Evolutionary conservation across 2,113 vertebrate genomes (phyloP).

Genomic region (Amia ocellicauda): DNA sequence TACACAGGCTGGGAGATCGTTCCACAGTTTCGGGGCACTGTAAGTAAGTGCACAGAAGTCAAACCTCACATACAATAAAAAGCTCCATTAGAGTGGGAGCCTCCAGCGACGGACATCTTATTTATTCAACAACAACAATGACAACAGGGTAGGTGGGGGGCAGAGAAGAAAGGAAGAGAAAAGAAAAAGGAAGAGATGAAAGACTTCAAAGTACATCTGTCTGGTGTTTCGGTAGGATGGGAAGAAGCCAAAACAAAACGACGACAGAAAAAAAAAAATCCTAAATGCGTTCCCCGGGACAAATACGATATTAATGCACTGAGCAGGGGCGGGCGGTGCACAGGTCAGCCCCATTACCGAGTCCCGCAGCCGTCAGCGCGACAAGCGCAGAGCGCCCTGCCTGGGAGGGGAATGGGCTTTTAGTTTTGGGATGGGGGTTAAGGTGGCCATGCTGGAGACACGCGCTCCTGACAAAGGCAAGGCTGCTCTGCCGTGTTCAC

Average conservation of each 20-base stretch:
- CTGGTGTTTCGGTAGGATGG: conserved; percentile 9
- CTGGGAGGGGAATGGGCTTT: conserved; percentile 47
- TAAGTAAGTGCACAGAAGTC: too few relatives aligned
- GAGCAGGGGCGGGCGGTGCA: too few relatives aligned
- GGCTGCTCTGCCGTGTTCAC: conserved; percentile 41
- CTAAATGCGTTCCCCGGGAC: conserved; percentile 45
- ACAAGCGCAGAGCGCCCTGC: conserved; percentile 38
- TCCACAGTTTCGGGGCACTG: too few relatives aligned
- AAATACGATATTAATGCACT: conserved; percentile 39
- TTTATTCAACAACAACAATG: too few relatives aligned
- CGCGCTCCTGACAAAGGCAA: conserved; percentile 31
- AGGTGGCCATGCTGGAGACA: conserved; percentile 38
- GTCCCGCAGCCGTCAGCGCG: too few relatives aligned
- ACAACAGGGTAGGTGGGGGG: too few relatives aligned
- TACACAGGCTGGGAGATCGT: too few relatives aligned
- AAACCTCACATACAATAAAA: too few relatives aligned
- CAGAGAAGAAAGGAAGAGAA: too few relatives aligned
- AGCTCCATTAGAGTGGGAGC: too few relatives aligned
- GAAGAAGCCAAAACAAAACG: conserved; percentile 25
- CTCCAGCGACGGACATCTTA: too few relatives aligned
- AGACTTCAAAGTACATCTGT: not conserved
- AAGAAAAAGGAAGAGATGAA: not conserved
- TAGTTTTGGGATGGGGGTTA: conserved; percentile 34
- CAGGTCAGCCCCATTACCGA: too few relatives aligned
- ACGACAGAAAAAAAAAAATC: conserved; percentile 49